phyloP scores from a whole-genome alignment of 2,797 vertebrate genomes.

The Philypnodon macrostomus region DNA sequence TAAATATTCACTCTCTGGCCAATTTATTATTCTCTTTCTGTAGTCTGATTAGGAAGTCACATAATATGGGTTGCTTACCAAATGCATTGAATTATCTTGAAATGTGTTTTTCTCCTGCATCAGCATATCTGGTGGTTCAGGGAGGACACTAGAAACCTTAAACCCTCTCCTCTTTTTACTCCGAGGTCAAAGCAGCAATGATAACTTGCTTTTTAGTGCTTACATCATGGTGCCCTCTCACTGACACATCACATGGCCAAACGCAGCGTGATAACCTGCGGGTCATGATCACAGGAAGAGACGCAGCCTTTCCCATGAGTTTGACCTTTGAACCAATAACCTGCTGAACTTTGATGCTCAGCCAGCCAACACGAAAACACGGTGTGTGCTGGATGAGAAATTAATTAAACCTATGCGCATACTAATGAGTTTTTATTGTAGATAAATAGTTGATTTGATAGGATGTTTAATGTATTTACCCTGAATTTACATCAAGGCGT shows the following conservation, averaged over 20 bases:
- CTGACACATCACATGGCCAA: conserved; percentile 17
- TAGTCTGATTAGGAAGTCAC: no score
- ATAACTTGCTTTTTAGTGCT: conserved; percentile 26
- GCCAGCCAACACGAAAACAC: conserved; percentile 22
- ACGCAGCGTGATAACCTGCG: conserved; percentile 40
- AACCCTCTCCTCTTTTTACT: conserved; percentile 3
- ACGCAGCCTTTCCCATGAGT: conserved; percentile 45
- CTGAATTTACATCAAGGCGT: no score
- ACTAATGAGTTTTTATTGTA: background rate
- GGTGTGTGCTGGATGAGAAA: background rate
- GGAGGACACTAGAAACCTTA: background rate
- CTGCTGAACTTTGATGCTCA: conserved; percentile 30
- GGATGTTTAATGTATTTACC: no score
- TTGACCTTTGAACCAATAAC: conserved; percentile 41
- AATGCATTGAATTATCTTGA: background rate
- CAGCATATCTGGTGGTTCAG: conserved; percentile 4
- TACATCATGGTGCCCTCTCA: conserved; percentile 30
- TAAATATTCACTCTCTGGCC: conserved; percentile 20
- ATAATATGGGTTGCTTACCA: background rate
- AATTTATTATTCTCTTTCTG: background rate
- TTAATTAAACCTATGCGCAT: background rate
- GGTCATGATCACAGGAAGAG: conserved; percentile 48
- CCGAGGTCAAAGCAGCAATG: conserved; percentile 20
- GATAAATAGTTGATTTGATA: background rate
- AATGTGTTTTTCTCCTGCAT: background rate